Evolutionary conservation across 1,140 invertebrate genomes (phyloP), one percentile per base, ranked within the genome.

Genomic region (Ostrea denselamellosa): DNA sequence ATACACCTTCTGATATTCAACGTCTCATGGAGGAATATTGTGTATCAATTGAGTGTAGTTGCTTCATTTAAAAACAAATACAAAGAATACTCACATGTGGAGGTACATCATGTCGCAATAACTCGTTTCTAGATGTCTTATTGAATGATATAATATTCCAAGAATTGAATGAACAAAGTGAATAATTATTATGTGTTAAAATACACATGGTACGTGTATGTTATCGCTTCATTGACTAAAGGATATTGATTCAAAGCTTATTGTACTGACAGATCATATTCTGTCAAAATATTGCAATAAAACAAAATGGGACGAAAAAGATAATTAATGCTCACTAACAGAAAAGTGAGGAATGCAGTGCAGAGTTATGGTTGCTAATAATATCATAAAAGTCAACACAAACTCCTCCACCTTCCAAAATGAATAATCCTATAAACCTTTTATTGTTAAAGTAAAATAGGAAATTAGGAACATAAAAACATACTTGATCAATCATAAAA

Each of bases 311-410:
- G 28, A 34, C 68, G 68, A 77, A 77, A 77, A 77, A 77, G 68
- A 28, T 77, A 77, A 77, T 77, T 77, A 77, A 77, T 28, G 68
- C 68, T 77, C 68, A 9, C 28, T 77, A 28, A 77, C 68, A 77
- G 68, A 77, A 77, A 77, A 77, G 68, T 77, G 68, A 77, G 68
- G 68, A 77, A 77, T 14, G 25, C 28, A 28, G 68, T 34, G 68
- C 68, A 34, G 28, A 25, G 68, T 77, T 77, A 77, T 77, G 68
- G 68, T 77, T 77, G 68, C 68, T 77, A 77, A 77, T 77, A 77
- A 77, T 77, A 77, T 77, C 34, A 77, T 77, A 77, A 77, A 77
- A 77, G 68, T 77, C 68, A 77, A 77, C 68, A 77, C 68, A 77
- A 77, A 77, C 28, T 25, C 28, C 28, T 77, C 28, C 68, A 28